phyloP scores from a whole-genome alignment of 2,888 invertebrate species.

The Lymantria dispar region DNA sequence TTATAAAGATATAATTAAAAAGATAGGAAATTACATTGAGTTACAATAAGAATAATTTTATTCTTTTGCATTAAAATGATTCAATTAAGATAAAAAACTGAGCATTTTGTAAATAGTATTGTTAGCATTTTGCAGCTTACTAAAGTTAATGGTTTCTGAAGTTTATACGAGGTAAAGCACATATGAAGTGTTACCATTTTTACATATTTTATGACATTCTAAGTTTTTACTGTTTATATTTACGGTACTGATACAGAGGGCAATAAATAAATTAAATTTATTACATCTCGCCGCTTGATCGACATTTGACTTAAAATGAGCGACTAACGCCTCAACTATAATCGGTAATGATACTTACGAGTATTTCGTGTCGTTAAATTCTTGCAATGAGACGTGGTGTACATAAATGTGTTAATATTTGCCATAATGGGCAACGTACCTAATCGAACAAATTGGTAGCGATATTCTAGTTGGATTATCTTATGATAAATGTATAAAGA shows the following conservation, averaged over 20 bases:
- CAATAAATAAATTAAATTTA: conserved; percentile 37
- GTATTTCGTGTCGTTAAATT: conserved; percentile 37
- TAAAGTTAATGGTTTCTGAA: no score
- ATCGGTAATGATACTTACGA: conserved; percentile 33
- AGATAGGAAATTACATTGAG: no score
- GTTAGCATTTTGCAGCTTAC: no score
- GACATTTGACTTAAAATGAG: conserved; percentile 37
- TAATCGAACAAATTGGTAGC: conserved; percentile 12
- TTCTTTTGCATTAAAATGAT: no score
- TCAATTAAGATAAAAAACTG: no score
- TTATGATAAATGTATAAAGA: background rate
- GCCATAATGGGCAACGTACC: conserved; percentile 21
- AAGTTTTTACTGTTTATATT: no score
- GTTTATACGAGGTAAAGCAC: no score
- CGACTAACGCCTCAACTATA: conserved; percentile 37
- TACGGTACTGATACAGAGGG: conserved; percentile 5
- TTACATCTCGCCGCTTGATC: conserved; percentile 32
- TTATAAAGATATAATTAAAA: no score
- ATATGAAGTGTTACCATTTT: no score
- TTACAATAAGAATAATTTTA: no score
- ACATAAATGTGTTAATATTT: conserved; percentile 36
- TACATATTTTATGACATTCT: no score
- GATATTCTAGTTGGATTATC: background rate
- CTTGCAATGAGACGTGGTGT: conserved; percentile 35
- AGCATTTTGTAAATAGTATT: no score